Conservation (phyloP, 1,140 invertebrate genomes). For the Phenacoccus solenopsis region DNA sequence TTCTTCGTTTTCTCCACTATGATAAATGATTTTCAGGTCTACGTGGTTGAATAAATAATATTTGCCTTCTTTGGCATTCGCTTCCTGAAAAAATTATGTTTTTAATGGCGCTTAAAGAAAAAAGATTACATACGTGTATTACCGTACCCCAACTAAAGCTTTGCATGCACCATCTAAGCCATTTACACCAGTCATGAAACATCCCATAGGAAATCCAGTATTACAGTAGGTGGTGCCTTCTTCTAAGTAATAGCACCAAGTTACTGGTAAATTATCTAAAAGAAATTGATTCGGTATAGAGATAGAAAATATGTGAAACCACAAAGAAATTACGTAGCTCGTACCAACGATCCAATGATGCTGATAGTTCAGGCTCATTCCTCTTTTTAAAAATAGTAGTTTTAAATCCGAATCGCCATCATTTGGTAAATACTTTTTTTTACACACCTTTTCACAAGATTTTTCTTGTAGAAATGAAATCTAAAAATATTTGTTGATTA, state of each 20-base stretch:
- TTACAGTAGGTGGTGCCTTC: conserved; percentile 71
- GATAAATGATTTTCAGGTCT: conserved; percentile 83
- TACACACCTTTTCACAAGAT: conserved; percentile 57
- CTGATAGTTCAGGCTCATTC: conserved; percentile 93
- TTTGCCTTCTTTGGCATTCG: background rate
- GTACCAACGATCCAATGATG: conserved; percentile 91
- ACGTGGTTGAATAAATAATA: conserved; percentile 97
- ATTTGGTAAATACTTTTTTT: conserved; percentile 54
- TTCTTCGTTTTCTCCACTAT: conserved; percentile 70
- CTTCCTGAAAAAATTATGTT: background rate
- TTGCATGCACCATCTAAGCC: conserved; percentile 20
- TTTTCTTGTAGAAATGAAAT: conserved; percentile 55
- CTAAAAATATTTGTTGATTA: conserved; percentile 28
- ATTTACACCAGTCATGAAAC: conserved; percentile 37
- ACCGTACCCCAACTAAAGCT: conserved; percentile 21
- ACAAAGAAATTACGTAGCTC: no score
- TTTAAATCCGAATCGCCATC: conserved; percentile 50
- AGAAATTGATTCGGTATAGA: conserved; percentile 9
- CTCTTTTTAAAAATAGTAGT: conserved; percentile 71
- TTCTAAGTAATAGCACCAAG: conserved; percentile 82
- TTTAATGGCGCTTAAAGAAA: no score
- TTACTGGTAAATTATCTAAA: conserved; percentile 87
- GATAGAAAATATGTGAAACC: conserved; percentile 5
- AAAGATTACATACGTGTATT: no score
- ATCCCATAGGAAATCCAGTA: conserved; percentile 97